Percentiles rank a stretch among this genome's conserved stretches.
Conservation (phyloP, 2,888 invertebrate species). For the Ormyrus labotus region DNA sequence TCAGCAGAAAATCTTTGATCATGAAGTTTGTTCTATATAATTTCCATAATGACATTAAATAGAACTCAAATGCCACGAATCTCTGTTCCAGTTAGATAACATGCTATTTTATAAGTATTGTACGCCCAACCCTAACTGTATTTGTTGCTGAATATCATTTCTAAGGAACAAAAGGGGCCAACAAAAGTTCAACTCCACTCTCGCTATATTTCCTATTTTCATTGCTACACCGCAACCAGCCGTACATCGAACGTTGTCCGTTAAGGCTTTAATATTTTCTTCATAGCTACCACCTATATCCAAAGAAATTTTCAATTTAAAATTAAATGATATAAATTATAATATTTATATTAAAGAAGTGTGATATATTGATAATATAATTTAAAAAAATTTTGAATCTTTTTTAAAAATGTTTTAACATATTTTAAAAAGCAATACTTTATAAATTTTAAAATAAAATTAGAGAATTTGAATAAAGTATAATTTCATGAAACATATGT, state of each 20-base stretch:
- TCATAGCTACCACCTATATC: slow-evolving; percentile 74
- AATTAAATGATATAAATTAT: not conserved
- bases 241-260: slow-evolving; percentile 82
- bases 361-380: not conserved
- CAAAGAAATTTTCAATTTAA: slow-evolving; percentile 1
- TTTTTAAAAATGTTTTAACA: slow-evolving; percentile 16
- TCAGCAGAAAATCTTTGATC: slow-evolving; percentile 16
- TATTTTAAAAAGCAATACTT: too few species aligned
- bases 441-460: too few species aligned
- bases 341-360: not conserved
- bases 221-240: slow-evolving; percentile 91
- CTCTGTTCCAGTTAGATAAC: slow-evolving; percentile 24
- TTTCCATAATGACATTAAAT: slow-evolving; percentile 29
- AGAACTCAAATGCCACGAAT: slow-evolving; percentile 49
- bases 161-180: slow-evolving; percentile 83
- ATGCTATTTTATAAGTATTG: slow-evolving; percentile 82
- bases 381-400: slow-evolving; percentile 46
- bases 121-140: slow-evolving; percentile 91
- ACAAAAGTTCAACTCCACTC: slow-evolving; percentile 96
- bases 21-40: slow-evolving; percentile 29
- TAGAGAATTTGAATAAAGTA: too few species aligned
- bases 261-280: slow-evolving; percentile 74
- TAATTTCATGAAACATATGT: slow-evolving; percentile 11
- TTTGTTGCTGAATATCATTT: slow-evolving; percentile 84
- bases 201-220: slow-evolving; percentile 88